Evolutionary conservation across 92 coral and sea anemone genomes (phyloP).

Genomic region (Zoanthus sansibaricus): DNA sequence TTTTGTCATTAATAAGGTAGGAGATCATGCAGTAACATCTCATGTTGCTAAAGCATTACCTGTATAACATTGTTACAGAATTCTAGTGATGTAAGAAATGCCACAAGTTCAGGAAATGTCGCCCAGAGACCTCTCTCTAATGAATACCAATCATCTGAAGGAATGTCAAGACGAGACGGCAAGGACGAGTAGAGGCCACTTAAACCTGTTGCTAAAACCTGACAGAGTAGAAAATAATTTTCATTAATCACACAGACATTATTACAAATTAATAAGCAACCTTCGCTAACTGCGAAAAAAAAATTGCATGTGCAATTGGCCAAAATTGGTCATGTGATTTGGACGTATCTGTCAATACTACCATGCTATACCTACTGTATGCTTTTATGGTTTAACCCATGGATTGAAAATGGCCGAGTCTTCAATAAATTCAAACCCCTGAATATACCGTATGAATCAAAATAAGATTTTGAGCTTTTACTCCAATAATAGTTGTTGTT

Average conservation of each 20-base stretch:
- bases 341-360: too few relatives aligned
- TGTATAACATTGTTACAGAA: slow-evolving; percentile 99
- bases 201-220: slow-evolving; percentile 98
- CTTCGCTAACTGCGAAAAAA: background rate
- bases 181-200: slow-evolving; percentile 95
- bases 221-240: background rate
- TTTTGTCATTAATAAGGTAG: too few relatives aligned
- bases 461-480: too few relatives aligned
- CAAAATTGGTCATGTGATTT: too few relatives aligned
- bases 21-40: too few relatives aligned
- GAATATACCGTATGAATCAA: too few relatives aligned
- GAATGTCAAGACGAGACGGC: slow-evolving; percentile 93
- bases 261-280: background rate
- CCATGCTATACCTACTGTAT: too few relatives aligned
- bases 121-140: slow-evolving; percentile 99
- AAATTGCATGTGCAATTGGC: too few relatives aligned
- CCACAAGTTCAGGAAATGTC: slow-evolving; percentile 96
- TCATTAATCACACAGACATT: background rate
- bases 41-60: slow-evolving; percentile 38
- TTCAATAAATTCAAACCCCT: too few relatives aligned
- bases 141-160: slow-evolving; percentile 98
- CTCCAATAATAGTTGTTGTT: too few relatives aligned
- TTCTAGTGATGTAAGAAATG: slow-evolving; percentile 93
- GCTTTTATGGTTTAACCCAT: too few relatives aligned
- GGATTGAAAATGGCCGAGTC: too few relatives aligned